phyloP scores from a whole-genome alignment of 1,140 invertebrate species.

The Amphibalanus amphitrite region DNA sequence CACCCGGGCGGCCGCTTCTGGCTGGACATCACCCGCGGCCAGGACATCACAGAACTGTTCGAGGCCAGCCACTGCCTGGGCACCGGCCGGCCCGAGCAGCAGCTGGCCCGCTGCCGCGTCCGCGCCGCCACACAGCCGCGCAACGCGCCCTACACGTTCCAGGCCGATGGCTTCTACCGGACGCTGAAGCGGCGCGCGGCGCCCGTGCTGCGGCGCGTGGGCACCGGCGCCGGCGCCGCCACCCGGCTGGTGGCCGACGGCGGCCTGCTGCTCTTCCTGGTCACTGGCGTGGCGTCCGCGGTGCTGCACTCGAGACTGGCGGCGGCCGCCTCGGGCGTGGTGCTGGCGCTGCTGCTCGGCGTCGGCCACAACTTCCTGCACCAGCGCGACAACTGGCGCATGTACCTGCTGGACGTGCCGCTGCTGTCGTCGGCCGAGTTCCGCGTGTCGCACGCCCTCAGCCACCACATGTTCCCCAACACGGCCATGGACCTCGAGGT shows the following conservation, averaged over 20 bases:
- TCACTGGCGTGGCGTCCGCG: background rate
- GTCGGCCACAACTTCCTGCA: constrained; percentile 68
- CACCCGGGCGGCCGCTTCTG: constrained; percentile 46
- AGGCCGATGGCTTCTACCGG: constrained; percentile 46
- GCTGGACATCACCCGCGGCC: constrained; percentile 29
- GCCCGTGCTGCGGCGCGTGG: background rate
- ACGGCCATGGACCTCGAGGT: constrained; percentile 52
- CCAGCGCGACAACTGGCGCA: constrained; percentile 55
- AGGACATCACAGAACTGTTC: constrained; percentile 57
- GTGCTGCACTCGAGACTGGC: constrained; percentile 14
- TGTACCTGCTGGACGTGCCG: constrained; percentile 57
- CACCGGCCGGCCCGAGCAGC: constrained; percentile 23
- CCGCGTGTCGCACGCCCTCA: constrained; percentile 54
- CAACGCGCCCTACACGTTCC: constrained; percentile 45
- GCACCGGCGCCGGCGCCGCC: background rate
- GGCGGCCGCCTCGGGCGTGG: constrained; percentile 32
- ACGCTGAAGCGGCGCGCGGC: constrained; percentile 38
- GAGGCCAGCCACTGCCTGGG: constrained; percentile 40
- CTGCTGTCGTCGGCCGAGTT: constrained; percentile 49
- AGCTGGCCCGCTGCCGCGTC: constrained; percentile 29
- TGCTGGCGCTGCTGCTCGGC: constrained; percentile 37
- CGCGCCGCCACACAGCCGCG: constrained; percentile 34
- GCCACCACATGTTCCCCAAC: constrained; percentile 64
- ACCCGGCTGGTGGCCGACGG: background rate
- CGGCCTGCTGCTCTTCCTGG: background rate